Percentiles rank a stretch among this genome's conserved stretches.
These are phyloP conservation scores for Caenorhabditis sp. DNA, from an alignment of 2,888 invertebrate species.

Conservation along the genomic window DNA sequence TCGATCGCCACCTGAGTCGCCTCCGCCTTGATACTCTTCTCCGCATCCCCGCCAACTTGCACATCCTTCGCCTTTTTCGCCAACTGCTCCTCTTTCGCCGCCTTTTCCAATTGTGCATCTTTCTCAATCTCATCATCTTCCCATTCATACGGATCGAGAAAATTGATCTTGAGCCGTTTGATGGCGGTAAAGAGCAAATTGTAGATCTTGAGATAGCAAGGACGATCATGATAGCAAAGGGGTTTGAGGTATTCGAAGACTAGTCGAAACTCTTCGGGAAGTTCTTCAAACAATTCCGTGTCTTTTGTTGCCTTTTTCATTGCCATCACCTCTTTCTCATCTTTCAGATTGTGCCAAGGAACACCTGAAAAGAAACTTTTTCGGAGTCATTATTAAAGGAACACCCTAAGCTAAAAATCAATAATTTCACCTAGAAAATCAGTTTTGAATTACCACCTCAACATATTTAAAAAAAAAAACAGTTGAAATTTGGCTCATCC, in stretches of 20 bases:
- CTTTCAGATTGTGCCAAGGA: conserved; percentile 32
- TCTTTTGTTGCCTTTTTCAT: conserved; percentile 36
- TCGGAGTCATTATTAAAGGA: too few relatives aligned
- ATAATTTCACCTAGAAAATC: too few relatives aligned
- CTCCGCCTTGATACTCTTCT: neutral
- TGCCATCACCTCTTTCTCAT: conserved; percentile 34
- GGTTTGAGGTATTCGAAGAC: conserved; percentile 35
- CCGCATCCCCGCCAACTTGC: neutral
- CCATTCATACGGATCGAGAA: conserved; percentile 43
- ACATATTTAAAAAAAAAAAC: too few relatives aligned
- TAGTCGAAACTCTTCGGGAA: conserved; percentile 28
- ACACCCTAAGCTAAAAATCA: too few relatives aligned
- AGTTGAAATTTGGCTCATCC: too few relatives aligned
- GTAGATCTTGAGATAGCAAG: conserved; percentile 33
- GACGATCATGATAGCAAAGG: conserved; percentile 21
- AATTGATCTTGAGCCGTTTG: conserved; percentile 31
- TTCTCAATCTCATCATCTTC: conserved; percentile 42
- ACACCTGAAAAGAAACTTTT: conserved; percentile 10
- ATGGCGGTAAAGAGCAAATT: conserved; percentile 33
- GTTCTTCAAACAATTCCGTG: conserved; percentile 26
- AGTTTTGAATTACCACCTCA: too few relatives aligned
- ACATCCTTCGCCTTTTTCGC: neutral
- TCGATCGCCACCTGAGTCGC: too few relatives aligned
- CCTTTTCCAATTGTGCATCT: conserved; percentile 21
- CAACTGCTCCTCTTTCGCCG: conserved; percentile 10